Base-by-base conservation (phyloP, 2,797 vertebrate genomes). In the Pseudotriccus pelzelni region DNA sequence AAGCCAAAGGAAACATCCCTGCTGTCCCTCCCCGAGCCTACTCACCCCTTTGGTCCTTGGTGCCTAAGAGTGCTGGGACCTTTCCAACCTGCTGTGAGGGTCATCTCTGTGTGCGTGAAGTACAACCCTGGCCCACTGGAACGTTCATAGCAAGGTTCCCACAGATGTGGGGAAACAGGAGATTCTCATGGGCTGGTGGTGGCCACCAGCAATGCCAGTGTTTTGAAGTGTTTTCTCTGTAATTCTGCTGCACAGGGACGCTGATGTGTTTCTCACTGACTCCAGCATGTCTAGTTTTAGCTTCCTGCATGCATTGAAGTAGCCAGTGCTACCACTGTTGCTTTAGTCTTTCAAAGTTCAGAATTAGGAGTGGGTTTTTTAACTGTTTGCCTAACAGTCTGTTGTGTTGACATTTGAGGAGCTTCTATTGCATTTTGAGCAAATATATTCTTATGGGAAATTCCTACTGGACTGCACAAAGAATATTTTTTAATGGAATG, bases 1-100 rank as follows among this genome's bases (percentile, higher is more conserved):
- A 75, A 83, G 94, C 94, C 94, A 96, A 91, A 89, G 60, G 58
- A 96, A 95, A 90, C 66, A 91, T 49, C 79, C 32, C 67, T 72
- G 49, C 75, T 89, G 84, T 89, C 60, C 81, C 78, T 96, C 87
- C 89, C 82, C 67, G 32, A 87, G 92, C 82, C 73, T 80, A 8
- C 87, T 95, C 91, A 83, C 15, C 18, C 34, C 4, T 30, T 87
- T 30, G 43, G 50, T 84, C 30, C 62, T 47, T 27, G n/a, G 84
- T 80, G 82, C 21, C 79, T 58, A 3, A n/a, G 62, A 39, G 62
- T 80, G 66, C 39, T 19, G 34, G 0, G 0, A 36, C 72, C 70
- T 84, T 75, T 81, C 73, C 84, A 76, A 76, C 21, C 27, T 50
- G 3, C 58, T 30, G 14, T 37, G 58, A 78, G 93, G 73, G 73